These are phyloP conservation scores for Crossaster papposus DNA, from an alignment of 53 echinoderm and acorn worm species.

Conservation along the genomic window DNA sequence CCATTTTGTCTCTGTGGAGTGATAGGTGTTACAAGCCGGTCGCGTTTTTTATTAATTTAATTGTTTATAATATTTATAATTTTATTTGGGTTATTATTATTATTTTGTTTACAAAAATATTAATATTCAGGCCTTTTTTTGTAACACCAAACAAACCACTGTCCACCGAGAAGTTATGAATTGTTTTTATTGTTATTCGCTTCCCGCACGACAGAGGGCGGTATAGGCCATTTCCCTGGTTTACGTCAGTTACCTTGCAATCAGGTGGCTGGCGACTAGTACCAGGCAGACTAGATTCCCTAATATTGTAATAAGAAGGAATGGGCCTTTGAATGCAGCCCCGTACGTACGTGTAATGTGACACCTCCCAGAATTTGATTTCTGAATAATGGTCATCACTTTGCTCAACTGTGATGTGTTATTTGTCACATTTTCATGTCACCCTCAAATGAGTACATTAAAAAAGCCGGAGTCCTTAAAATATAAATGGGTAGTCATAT, in stretches of 20 bases:
- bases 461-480: neutral
- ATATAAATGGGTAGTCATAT: neutral
- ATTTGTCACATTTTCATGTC: neutral
- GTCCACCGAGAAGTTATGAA: too few species aligned
- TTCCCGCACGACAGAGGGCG: neutral
- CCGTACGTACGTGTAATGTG: neutral
- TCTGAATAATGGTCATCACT: too few species aligned
- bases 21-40: neutral
- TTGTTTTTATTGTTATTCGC: neutral
- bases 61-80: too few species aligned
- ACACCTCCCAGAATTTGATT: neutral
- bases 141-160: too few species aligned
- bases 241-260: neutral
- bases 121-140: neutral
- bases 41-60: neutral
- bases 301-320: too few species aligned
- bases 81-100: too few species aligned
- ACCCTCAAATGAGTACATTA: neutral
- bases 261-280: neutral
- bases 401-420: too few species aligned
- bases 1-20: neutral
- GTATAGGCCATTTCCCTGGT: neutral
- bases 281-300: too few species aligned
- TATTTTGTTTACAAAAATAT: too few species aligned
- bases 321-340: neutral